Evolutionary conservation across 2,888 invertebrate genomes (phyloP).

Genomic region (Ectemnius cavifrons): DNA sequence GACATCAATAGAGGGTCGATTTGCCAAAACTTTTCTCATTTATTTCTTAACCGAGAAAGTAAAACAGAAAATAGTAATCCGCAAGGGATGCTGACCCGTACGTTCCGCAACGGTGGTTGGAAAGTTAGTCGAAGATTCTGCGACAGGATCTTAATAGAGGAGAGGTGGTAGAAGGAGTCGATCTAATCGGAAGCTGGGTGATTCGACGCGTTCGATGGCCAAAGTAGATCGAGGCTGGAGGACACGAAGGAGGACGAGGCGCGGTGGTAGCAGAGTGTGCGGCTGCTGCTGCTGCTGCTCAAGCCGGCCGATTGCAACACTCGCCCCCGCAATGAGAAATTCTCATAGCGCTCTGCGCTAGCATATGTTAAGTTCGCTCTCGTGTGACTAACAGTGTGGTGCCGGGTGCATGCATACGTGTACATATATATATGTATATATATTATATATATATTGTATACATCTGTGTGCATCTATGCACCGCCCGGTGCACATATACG

Average conservation of each 20-base stretch:
- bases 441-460: conserved; percentile 28
- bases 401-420: conserved; percentile 63
- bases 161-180: no score
- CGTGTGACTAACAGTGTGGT: conserved; percentile 51
- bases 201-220: conserved; percentile 54
- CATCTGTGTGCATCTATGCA: conserved; percentile 4
- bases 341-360: conserved; percentile 60
- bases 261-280: neutral
- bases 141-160: no score
- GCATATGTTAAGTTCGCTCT: conserved; percentile 44
- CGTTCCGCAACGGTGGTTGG: no score
- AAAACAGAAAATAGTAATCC: no score
- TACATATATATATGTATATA: conserved; percentile 26
- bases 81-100: no score
- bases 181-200: conserved; percentile 32
- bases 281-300: conserved; percentile 47
- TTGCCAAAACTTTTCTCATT: no score
- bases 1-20: no score
- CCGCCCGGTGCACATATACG: no score
- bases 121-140: no score
- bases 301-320: conserved; percentile 49
- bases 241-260: no score
- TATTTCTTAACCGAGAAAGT: no score
- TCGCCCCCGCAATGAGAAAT: conserved; percentile 69
- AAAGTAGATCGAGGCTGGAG: conserved; percentile 57